A percentile compares a stretch with the other conserved stretches of the same genome.
Conservation (phyloP, 1,140 invertebrate species). For the Acyrthosiphon pisum region DNA sequence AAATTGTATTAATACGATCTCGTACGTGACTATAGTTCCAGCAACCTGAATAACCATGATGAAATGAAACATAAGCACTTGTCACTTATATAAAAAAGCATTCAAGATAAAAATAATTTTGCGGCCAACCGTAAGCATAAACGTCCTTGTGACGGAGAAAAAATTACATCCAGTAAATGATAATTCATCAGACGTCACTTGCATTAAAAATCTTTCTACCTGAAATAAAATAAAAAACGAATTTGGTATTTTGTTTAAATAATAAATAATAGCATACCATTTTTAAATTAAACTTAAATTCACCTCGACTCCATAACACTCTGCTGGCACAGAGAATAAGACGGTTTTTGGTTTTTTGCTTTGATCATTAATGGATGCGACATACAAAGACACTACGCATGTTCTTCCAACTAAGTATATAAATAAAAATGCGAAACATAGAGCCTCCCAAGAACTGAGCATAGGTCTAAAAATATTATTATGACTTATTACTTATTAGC, state of each 20-base stretch:
- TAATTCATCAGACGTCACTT: conserved; percentile 69
- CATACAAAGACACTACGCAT: conserved; percentile 70
- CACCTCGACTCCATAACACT: conserved; percentile 72
- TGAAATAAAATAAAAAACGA: conserved; percentile 62
- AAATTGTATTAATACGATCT: conserved; percentile 73
- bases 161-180: conserved; percentile 74
- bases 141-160: conserved; percentile 69
- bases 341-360: conserved; percentile 69
- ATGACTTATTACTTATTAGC: neutral
- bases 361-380: conserved; percentile 71
- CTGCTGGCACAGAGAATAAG: conserved; percentile 70
- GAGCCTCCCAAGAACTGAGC: conserved; percentile 65
- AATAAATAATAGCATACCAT: neutral
- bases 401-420: conserved; percentile 71
- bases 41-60: conserved; percentile 66
- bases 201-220: conserved; percentile 71
- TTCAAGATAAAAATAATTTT: neutral
- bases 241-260: neutral
- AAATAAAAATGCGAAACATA: conserved; percentile 75
- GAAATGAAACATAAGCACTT: neutral
- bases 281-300: neutral
- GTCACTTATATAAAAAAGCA: neutral
- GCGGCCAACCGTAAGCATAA: conserved; percentile 69
- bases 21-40: conserved; percentile 75
- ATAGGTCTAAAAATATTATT: conserved; percentile 65